Evolutionary conservation across 2,888 invertebrate genomes (phyloP).

Genomic region (Leistus spinibarbis): DNA sequence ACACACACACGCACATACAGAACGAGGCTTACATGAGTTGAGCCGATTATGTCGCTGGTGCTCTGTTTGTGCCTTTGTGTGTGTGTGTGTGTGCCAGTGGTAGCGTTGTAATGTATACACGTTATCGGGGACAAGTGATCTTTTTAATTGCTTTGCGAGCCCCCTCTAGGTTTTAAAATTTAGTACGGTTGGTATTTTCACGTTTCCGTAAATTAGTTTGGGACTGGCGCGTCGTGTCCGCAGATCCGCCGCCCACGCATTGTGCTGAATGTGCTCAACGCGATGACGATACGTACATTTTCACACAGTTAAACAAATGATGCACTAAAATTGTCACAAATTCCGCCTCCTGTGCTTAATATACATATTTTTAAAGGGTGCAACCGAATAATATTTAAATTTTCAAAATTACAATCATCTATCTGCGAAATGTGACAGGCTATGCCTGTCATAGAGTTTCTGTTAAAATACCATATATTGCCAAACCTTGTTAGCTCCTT

Average conservation of each 20-base stretch:
- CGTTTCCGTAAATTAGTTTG: slow-evolving; percentile 35
- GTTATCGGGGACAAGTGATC: slow-evolving; percentile 38
- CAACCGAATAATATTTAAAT: too few relatives aligned
- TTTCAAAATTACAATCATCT: too few relatives aligned
- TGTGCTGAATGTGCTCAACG: neutral
- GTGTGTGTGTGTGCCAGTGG: slow-evolving; percentile 2
- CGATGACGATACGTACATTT: neutral
- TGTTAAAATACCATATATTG: too few relatives aligned
- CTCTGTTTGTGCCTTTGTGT: neutral
- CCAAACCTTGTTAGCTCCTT: too few relatives aligned
- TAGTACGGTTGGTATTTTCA: slow-evolving; percentile 30
- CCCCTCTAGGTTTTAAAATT: slow-evolving; percentile 19
- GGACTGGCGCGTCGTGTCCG: neutral
- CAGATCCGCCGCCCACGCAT: too few relatives aligned
- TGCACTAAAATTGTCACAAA: neutral
- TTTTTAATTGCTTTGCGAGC: slow-evolving; percentile 36
- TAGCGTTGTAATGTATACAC: slow-evolving; percentile 34
- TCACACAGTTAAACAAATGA: neutral
- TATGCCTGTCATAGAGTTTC: too few relatives aligned
- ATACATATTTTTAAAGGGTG: too few relatives aligned
- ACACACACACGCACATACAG: neutral
- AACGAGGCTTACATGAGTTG: slow-evolving; percentile 27
- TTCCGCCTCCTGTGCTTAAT: too few relatives aligned
- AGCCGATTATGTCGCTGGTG: slow-evolving; percentile 27
- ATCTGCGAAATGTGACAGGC: too few relatives aligned